Percentiles rank a stretch among this genome's conserved stretches.
Evolutionary conservation across 2,888 invertebrate species (phyloP).

Genomic region (Lymantria monacha): DNA sequence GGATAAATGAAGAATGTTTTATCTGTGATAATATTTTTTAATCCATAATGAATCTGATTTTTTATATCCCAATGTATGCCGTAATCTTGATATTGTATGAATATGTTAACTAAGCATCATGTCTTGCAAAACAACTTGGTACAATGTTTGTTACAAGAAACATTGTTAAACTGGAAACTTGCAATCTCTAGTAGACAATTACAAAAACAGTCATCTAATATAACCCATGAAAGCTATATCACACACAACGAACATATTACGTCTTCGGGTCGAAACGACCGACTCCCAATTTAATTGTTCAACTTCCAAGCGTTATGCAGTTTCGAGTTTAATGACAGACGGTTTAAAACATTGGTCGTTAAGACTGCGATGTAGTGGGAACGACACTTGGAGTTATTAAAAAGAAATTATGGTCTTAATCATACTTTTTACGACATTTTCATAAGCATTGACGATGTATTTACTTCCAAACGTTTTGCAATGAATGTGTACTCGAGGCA

Average conservation of each 20-base stretch:
- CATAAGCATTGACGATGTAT: neutral
- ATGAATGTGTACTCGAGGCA: neutral
- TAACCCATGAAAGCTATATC: constrained; percentile 29
- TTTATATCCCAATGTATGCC: too few relatives aligned
- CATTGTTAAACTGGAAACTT: constrained; percentile 5
- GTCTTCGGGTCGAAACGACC: constrained; percentile 55
- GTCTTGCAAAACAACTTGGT: too few relatives aligned
- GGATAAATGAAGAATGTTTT: too few relatives aligned
- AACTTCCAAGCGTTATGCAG: constrained; percentile 66
- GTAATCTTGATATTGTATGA: too few relatives aligned
- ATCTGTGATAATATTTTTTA: too few relatives aligned
- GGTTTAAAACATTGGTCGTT: constrained; percentile 44
- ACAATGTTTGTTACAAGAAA: constrained; percentile 1
- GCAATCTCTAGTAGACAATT: constrained; percentile 5
- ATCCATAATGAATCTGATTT: too few relatives aligned
- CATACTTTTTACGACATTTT: neutral
- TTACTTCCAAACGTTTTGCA: neutral
- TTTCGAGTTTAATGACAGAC: constrained; percentile 56
- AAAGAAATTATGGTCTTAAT: constrained; percentile 3
- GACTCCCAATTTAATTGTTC: constrained; percentile 63
- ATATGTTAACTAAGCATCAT: too few relatives aligned
- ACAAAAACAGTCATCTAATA: constrained; percentile 20
- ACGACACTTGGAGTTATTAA: constrained; percentile 1
- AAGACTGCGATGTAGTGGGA: constrained; percentile 25
- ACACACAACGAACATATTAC: constrained; percentile 28